Base-by-base conservation (phyloP, 2,113 vertebrate species). In the Xiphophorus couchianus region DNA sequence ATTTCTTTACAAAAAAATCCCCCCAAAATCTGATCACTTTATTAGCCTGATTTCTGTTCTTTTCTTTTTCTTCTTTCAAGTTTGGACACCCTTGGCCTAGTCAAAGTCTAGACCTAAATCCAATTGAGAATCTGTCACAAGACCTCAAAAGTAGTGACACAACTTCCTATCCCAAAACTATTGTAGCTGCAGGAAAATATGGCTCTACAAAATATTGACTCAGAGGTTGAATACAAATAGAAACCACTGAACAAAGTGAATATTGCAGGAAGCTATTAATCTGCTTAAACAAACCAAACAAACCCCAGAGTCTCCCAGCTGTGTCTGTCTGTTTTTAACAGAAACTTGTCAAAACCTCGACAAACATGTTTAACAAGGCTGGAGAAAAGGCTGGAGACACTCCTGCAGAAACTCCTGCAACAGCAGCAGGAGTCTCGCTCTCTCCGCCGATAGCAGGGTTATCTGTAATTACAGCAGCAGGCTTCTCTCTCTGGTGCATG, bases 281-380 rank as follows among this genome's bases (percentile, higher is more conserved):
- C 88, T 75, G 72, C 83, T 64, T 30, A 19, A 48, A 48, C 44
- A 48, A 84, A 90, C 84, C 87, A 84, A 85, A 90, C 85, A 93
- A 90, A 88, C 78, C 14, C n/a, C 84, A 78, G 78, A 86, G 80
- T 51, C 76, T 51, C 62, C 71, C 33, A 33, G 39, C 37, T 39
- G 37, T 12, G 37, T 42, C 80, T 80, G 69, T 81, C 77, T 78
- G 76, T 69, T 66, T 77, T 83, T 83, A 87, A 91, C 89, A 84
- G 85, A 80, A 89, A 86, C 80, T 87, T 90, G 91, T 91, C 91
- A 93, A 90, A 89, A 93, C 85, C 81, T 70, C 93, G 91, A 89
- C 92, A 93, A 94, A 93, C 90, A 91, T 74, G 86, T 93, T 84
- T 90, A 93, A 92, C 88, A 76, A 91, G 86, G 80, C 91, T 94